A percentile compares a stretch with the other conserved stretches of the same genome.
Conservation (phyloP, 2,113 vertebrate species). For the Gobio gobio region DNA sequence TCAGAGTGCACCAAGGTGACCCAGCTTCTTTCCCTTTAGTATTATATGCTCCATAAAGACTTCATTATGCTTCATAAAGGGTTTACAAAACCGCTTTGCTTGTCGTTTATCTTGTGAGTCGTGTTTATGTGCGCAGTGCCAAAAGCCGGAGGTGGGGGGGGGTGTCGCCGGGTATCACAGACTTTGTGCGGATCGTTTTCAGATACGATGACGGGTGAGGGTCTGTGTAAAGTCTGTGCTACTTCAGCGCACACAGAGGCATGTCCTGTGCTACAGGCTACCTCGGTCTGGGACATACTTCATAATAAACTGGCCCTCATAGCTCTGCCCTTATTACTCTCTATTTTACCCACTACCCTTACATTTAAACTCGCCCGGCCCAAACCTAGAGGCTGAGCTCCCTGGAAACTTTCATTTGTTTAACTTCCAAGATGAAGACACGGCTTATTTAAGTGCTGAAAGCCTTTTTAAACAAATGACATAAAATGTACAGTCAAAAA, state of each 20-base stretch:
- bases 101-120: constrained; percentile 89
- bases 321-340: constrained; percentile 54
- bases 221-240: constrained; percentile 34
- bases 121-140: constrained; percentile 91
- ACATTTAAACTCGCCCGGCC: constrained; percentile 55
- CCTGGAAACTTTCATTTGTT: constrained; percentile 80
- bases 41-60: constrained; percentile 48
- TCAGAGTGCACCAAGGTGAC: constrained; percentile 86
- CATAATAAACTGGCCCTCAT: constrained; percentile 79
- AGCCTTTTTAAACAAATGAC: constrained; percentile 91
- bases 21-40: constrained; percentile 84
- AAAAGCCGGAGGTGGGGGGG: constrained; percentile 74
- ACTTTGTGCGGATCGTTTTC: not conserved
- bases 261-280: constrained; percentile 64
- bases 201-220: not conserved
- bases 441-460: constrained; percentile 93
- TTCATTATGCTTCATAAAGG: constrained; percentile 88
- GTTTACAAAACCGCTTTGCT: constrained; percentile 87
- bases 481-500: constrained; percentile 56
- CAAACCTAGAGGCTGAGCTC: constrained; percentile 71
- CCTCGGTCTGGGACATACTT: constrained; percentile 69
- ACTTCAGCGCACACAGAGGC: constrained; percentile 27
- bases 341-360: constrained; percentile 53
- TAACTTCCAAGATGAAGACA: constrained; percentile 77
- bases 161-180: not conserved